A percentile compares a stretch with the other conserved stretches of the same genome.
Conservation (phyloP, 2,888 invertebrate species). For the Lasius fuliginosus region DNA sequence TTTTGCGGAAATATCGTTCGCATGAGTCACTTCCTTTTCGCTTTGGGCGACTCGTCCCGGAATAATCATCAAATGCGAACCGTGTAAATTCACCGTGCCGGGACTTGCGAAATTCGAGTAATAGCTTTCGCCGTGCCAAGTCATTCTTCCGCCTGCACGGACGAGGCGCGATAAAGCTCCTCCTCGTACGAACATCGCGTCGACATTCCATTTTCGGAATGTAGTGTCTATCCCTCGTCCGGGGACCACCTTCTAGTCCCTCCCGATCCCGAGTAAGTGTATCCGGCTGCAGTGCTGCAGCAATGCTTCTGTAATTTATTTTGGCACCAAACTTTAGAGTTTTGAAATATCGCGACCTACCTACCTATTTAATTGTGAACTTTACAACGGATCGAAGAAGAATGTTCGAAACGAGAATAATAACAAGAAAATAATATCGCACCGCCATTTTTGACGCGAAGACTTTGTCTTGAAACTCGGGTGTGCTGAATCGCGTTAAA, state of each 20-base stretch:
- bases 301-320: conserved; percentile 42
- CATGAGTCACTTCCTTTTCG: conserved; percentile 17
- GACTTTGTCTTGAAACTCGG: background rate
- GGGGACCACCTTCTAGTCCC: conserved; percentile 40
- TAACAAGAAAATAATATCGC: background rate
- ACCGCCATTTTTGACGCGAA: background rate
- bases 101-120: conserved; percentile 49
- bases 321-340: conserved; percentile 35
- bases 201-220: conserved; percentile 57
- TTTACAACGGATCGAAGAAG: background rate
- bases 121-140: conserved; percentile 49
- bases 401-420: background rate
- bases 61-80: conserved; percentile 46
- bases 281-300: conserved; percentile 32
- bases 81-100: conserved; percentile 48
- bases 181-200: conserved; percentile 49
- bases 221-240: conserved; percentile 36
- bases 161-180: conserved; percentile 54
- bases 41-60: conserved; percentile 13
- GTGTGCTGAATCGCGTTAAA: background rate
- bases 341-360: conserved; percentile 44
- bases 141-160: conserved; percentile 52
- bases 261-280: conserved; percentile 23
- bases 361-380: conserved; percentile 38
- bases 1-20: conserved; percentile 13